Evolutionary conservation across 2,888 invertebrate genomes (phyloP), one percentile per base, ranked within the genome.

Genomic region (Galerucella calmariensis): DNA sequence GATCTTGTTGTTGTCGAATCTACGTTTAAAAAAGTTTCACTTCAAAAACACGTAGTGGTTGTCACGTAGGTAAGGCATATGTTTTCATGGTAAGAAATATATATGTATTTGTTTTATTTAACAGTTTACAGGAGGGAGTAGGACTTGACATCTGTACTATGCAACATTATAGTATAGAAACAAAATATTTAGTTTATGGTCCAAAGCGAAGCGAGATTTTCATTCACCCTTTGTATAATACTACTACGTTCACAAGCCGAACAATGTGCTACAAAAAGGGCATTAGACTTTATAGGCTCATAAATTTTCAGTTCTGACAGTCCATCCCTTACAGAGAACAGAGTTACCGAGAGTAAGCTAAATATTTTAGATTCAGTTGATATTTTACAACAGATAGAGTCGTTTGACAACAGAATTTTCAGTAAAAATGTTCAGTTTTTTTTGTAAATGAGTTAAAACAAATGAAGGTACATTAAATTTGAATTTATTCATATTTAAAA

Each of bases 241-340:
- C 72, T 73, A 67, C 69, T 65, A 73, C 74, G 78, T 77, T 79
- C 77, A 73, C 77, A 79, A 75, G 72, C 53, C 68, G 73, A 75
- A 77, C 76, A 77, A 77, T 75, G 66, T 77, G 48, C 69, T 80
- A 77, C 81, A 78, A 79, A 83, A 81, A 83, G 83, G 84, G 84
- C 84, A 83, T 83, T 82, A 82, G 82, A 82, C 78, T 82, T 81
- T 78, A 82, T 77, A 79, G 84, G 86, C 86, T 69, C 86, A 89
- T 90, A 90, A 90, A 90, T 90, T 89, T 89, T 87, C 86, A 85
- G 85, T 87, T 86, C 87, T 88, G 88, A 88, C 88, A 88, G 88
- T 72, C 67, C 58, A 69, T 75, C 75, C 75, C 75, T 75, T 73
- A 68, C 62, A 63, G 74, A 62, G 41, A 27, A 46, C 59, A 62